Conservation (phyloP, 2,113 vertebrate species). For the Uropsilus gracilis region DNA sequence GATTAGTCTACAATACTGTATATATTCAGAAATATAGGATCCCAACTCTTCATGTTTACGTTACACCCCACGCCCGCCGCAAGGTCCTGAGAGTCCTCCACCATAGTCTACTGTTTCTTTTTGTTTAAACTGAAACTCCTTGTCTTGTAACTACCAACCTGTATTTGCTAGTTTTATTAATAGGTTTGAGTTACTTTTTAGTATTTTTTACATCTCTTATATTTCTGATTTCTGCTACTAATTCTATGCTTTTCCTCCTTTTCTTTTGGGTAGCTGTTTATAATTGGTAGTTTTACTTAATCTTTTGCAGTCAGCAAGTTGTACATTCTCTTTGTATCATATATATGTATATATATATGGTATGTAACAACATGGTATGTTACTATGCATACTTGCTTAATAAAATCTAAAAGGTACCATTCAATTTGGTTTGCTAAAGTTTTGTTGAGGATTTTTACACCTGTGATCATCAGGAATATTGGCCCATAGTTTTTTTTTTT, state of each 20-base stretch:
- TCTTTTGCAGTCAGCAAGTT: not conserved
- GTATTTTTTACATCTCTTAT: not conserved
- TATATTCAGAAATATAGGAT: no score
- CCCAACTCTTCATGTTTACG: no score
- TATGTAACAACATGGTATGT: no score
- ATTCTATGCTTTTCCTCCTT: not conserved
- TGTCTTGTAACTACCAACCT: not conserved
- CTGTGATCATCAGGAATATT: no score
- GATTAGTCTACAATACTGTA: no score
- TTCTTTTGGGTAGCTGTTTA: not conserved
- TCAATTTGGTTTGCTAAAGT: no score
- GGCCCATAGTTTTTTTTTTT: no score
- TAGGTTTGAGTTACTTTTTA: not conserved
- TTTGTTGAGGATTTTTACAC: no score
- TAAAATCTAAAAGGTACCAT: not conserved
- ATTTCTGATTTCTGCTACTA: not conserved
- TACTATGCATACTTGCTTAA: not conserved
- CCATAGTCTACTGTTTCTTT: not conserved
- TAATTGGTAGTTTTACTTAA: not conserved
- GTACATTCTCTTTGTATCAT: no score
- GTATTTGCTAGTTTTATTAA: not conserved
- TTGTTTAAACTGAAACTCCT: not conserved
- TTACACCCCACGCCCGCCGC: no score
- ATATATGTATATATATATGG: no score
- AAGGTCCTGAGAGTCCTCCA: no score